These are phyloP conservation scores for Gymnothorax javanicus DNA, from an alignment of 2,797 vertebrate species.

Conservation along the genomic window DNA sequence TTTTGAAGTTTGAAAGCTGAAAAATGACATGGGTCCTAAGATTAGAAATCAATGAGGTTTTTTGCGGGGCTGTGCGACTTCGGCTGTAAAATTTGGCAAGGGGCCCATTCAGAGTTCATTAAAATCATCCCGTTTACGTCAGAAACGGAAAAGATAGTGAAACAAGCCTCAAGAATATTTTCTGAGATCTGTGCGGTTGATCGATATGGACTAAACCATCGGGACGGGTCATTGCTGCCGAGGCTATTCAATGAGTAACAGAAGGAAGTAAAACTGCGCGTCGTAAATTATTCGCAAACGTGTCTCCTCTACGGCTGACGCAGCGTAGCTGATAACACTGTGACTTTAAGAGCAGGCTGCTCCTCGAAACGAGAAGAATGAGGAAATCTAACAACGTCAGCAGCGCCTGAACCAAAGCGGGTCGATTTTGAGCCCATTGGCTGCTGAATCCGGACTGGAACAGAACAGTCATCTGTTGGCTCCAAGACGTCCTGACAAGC, in stretches of 20 bases:
- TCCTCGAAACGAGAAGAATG: constrained; percentile 43
- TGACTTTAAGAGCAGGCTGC: constrained; percentile 48
- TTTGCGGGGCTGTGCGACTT: no score
- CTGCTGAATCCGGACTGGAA: constrained; percentile 28
- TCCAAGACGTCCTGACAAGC: neutral
- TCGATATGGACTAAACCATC: no score
- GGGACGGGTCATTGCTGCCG: neutral
- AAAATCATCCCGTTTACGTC: no score
- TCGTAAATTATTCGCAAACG: neutral
- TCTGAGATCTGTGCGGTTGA: neutral
- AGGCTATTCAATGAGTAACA: neutral
- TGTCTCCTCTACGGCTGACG: neutral
- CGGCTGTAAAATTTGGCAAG: no score
- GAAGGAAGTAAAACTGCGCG: neutral
- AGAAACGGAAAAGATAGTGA: no score
- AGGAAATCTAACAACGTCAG: constrained; percentile 48
- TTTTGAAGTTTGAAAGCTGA: no score
- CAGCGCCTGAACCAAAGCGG: constrained; percentile 1
- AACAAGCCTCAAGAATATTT: neutral
- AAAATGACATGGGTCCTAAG: no score
- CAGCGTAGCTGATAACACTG: neutral
- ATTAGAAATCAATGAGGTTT: no score
- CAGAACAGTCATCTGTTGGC: neutral
- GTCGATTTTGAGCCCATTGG: neutral
- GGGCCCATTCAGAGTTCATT: no score